A percentile compares a stretch with the other conserved stretches of the same genome.
These are phyloP conservation scores for Eidolon helvum DNA, from an alignment of 2,113 vertebrate genomes.

Conservation along the genomic window DNA sequence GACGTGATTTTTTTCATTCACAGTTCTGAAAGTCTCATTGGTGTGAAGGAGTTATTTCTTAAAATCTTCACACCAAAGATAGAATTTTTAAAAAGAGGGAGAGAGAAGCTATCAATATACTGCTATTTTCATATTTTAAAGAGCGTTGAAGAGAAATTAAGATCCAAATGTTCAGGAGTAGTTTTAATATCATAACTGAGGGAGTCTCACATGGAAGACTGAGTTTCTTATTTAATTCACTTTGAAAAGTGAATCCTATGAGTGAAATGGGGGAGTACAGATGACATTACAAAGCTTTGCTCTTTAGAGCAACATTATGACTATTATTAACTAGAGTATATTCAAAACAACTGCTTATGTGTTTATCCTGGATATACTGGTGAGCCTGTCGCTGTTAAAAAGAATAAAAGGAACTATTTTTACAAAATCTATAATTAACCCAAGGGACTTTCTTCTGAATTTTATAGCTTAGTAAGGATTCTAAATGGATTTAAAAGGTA, in stretches of 20 bases:
- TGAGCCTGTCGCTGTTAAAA: conserved; percentile 69
- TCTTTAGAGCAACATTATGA: conserved; percentile 47
- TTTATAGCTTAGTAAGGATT: conserved; percentile 48
- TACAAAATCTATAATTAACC: conserved; percentile 77
- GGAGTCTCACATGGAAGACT: conserved; percentile 52
- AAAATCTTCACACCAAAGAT: conserved; percentile 65
- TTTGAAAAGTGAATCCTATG: conserved; percentile 56
- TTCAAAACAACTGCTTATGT: conserved; percentile 73
- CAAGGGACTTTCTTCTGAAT: conserved; percentile 58
- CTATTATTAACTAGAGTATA: conserved; percentile 65
- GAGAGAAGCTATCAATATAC: conserved; percentile 25
- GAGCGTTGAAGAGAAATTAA: conserved; percentile 6
- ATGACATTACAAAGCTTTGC: not conserved
- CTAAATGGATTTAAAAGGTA: conserved; percentile 49
- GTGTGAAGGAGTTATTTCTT: conserved; percentile 41
- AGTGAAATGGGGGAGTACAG: conserved; percentile 32
- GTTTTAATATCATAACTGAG: not conserved
- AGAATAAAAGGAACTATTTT: conserved; percentile 71
- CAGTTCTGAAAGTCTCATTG: conserved; percentile 68
- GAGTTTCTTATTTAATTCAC: conserved; percentile 59
- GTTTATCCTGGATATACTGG: conserved; percentile 72
- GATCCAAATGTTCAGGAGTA: not conserved
- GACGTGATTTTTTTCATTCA: conserved; percentile 57
- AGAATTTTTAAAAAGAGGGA: not conserved
- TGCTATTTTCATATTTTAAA: conserved; percentile 48